These are phyloP conservation scores for Thalassarche chlororhynchos DNA, from an alignment of 2,113 vertebrate genomes.

Conservation along the genomic window DNA sequence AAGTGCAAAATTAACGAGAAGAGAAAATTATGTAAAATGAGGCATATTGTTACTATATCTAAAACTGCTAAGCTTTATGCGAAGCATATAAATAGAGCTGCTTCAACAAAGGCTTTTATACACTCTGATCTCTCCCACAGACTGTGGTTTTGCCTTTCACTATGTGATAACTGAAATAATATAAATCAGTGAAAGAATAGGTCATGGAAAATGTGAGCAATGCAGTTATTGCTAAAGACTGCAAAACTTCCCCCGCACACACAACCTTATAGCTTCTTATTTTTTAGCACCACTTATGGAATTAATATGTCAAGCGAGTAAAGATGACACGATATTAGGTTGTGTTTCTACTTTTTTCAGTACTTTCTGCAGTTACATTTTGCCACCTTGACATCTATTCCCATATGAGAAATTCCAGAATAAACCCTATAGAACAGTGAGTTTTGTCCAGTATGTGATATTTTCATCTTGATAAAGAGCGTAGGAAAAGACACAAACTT, in stretches of 20 bases:
- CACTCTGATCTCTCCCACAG: not conserved
- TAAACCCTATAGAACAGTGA: not conserved
- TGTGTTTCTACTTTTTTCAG: not conserved
- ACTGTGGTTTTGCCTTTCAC: not conserved
- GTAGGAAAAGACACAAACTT: not conserved
- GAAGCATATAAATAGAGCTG: not conserved
- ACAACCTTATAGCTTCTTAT: not conserved
- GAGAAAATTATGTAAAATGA: not conserved
- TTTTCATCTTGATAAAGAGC: not conserved
- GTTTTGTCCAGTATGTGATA: not conserved
- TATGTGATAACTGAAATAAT: not conserved
- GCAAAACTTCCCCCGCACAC: not conserved
- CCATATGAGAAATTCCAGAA: not conserved
- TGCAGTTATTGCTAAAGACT: not conserved
- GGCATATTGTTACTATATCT: not conserved
- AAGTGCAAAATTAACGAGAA: not conserved
- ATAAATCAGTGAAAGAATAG: not conserved
- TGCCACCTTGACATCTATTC: not conserved
- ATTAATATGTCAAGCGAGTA: not conserved
- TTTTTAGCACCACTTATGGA: not conserved
- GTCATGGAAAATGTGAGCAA: not conserved
- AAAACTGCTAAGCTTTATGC: not conserved
- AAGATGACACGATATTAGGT: not conserved
- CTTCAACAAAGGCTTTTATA: not conserved
- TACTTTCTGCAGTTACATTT: not conserved